Percentiles rank a stretch among this genome's conserved stretches.
These are phyloP conservation scores for Hucho hucho DNA, from an alignment of 2,113 vertebrate genomes.

Conservation along the genomic window DNA sequence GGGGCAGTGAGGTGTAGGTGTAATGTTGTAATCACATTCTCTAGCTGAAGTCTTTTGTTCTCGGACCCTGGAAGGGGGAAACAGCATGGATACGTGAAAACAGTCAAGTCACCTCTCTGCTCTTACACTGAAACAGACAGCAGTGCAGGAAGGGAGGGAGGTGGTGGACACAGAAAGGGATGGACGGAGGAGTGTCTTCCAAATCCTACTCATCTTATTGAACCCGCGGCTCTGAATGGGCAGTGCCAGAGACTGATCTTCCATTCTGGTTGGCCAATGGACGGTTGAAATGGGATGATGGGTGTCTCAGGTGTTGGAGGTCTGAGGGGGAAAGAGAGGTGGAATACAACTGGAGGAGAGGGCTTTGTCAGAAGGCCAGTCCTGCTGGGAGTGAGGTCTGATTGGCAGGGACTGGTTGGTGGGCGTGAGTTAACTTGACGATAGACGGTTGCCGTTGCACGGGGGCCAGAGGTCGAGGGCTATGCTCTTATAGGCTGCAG, in stretches of 20 bases:
- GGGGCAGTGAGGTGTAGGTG: conserved; percentile 70
- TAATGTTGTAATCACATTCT: conserved; percentile 71
- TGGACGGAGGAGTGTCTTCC: conserved; percentile 38
- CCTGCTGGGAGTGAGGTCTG: conserved; percentile 24
- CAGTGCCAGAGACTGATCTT: conserved; percentile 34
- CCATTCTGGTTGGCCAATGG: neutral
- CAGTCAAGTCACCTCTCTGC: neutral
- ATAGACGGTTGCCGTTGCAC: conserved; percentile 5
- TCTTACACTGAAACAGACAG: neutral
- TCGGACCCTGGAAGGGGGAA: conserved; percentile 6
- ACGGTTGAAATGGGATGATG: neutral
- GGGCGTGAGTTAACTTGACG: conserved; percentile 5
- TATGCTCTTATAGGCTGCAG: conserved; percentile 77
- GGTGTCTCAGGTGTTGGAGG: conserved; percentile 25
- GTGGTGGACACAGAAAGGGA: neutral
- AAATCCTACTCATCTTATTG: conserved; percentile 51
- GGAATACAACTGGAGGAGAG: conserved; percentile 18
- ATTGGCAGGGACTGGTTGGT: conserved; percentile 17
- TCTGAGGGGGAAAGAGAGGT: neutral
- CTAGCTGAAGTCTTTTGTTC: conserved; percentile 61
- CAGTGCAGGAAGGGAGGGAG: neutral
- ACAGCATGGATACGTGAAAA: neutral
- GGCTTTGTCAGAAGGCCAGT: conserved; percentile 35
- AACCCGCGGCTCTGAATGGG: conserved; percentile 35
- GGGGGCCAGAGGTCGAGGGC: conserved; percentile 24